Percentiles rank a stretch among this genome's conserved stretches.
These are phyloP conservation scores for Proctacanthus coquilletti DNA, from an alignment of 1,140 invertebrate genomes.

Conservation along the genomic window DNA sequence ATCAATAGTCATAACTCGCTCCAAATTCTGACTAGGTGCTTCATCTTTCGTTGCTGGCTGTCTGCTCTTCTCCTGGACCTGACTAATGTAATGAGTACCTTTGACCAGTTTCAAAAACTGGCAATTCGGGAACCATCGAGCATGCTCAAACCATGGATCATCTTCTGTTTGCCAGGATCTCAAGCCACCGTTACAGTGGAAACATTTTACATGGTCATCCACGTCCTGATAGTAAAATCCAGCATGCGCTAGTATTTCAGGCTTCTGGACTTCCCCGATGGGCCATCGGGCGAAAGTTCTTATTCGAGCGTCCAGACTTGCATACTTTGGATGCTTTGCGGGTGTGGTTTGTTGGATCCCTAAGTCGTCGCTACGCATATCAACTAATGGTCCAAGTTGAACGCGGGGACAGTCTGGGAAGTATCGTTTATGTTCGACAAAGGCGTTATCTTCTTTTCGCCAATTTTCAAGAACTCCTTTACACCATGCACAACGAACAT, in stretches of 20 bases:
- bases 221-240: constrained; percentile 63
- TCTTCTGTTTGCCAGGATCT: constrained; percentile 72
- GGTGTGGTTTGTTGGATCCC: constrained; percentile 45
- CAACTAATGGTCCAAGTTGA: constrained; percentile 21
- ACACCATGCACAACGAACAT: constrained; percentile 69
- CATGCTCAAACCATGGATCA: constrained; percentile 81
- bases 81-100: constrained; percentile 57
- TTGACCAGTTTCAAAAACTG: constrained; percentile 61
- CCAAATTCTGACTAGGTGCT: not conserved
- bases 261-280: constrained; percentile 40
- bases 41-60: constrained; percentile 1
- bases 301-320: constrained; percentile 45
- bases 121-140: constrained; percentile 76
- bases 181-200: constrained; percentile 79
- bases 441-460: constrained; percentile 56
- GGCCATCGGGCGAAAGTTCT: constrained; percentile 50
- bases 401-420: constrained; percentile 50
- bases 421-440: constrained; percentile 52
- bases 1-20: constrained; percentile 10
- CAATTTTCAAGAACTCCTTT: constrained; percentile 55
- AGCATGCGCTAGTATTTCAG: constrained; percentile 49
- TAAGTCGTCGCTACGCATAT: constrained; percentile 32
- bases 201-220: constrained; percentile 62
- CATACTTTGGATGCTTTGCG: constrained; percentile 42
- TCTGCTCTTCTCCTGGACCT: constrained; percentile 12